Evolutionary conservation across 2,888 invertebrate species (phyloP), one percentile per base, ranked within the genome.

Genomic region (Imbricaverruca yamaguchii): DNA sequence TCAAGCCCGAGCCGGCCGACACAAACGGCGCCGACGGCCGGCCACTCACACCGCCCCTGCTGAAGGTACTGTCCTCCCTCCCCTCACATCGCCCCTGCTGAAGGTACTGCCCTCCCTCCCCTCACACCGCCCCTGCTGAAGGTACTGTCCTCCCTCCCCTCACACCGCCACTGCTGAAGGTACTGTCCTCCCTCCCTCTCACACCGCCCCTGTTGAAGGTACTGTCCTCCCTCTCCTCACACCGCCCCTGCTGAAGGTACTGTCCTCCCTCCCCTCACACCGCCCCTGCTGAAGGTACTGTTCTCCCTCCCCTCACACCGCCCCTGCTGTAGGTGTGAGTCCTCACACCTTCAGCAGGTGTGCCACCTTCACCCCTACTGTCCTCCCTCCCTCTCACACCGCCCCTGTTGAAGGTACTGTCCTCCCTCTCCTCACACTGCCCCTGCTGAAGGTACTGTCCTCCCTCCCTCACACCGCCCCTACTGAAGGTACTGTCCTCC

Each of bases 361-460:
- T n/a, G n/a, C n/a, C n/a, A n/a, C n/a, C n/a, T n/a, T n/a, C n/a
- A n/a, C n/a, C n/a, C n/a, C n/a, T n/a, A n/a, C 65, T 23, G 53
- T n/a, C 69, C 15, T 53, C 53, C 25, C 59, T 53, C 13, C 81
- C 81, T 15, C 53, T 65, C 18, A 53, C 65, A 2, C 55, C 13
- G n/a, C 81, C 23, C 25, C 63, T 8, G 0, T 53, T 18, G 39
- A 59, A 74, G 59, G 63, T 67, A n/a, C n/a, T n/a, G n/a, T n/a
- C n/a, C n/a, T n/a, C n/a, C n/a, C n/a, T n/a, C 84, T 85, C 55
- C 83, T 84, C 9, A 85, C 85, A 11, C 83, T n/a, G n/a, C n/a
- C n/a, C n/a, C n/a, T n/a, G n/a, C n/a, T n/a, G n/a, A n/a, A n/a
- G n/a, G n/a, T n/a, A n/a, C n/a, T n/a, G n/a, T n/a, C 88, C 81